Base-by-base conservation (phyloP, 1,140 invertebrate genomes). In the Brachionus sp. region DNA sequence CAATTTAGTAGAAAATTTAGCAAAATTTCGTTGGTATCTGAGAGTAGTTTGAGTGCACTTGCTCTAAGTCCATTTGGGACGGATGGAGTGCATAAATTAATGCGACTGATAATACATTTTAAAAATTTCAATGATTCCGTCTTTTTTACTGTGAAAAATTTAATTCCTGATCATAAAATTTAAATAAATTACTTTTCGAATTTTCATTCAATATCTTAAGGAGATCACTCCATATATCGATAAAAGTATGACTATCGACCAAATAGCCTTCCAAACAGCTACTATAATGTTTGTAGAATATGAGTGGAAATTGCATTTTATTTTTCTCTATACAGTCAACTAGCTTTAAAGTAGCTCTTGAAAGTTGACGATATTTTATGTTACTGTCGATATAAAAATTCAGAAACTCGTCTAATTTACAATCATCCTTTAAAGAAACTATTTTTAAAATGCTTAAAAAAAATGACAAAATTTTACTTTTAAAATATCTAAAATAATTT, bases 321-420 rank as follows among this genome's bases (percentile, higher is more conserved):
- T 75, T 75, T 29, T 19, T 25, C 7, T 46, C 44, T 3, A 46
- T 25, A 12, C 39, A 23, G 12, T 75, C 70, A 23, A 75, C 23
- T 19, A 75, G 19, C 19, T 16, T 75, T 25, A 46, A 46, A 19
- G 70, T 75, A 12, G 42, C 37, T 29, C 39, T 44, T 23, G 70
- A 44, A 46, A 75, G 29, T 29, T 75, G 70, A 13, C 70, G 39
- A 46, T 75, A 75, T 46, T 75, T 75, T 13, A 75, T 46, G 12
- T 75, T 75, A 12, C 9, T 44, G n/a, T 75, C 42, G 7, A 75
- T 12, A 75, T 46, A 75, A 25, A 75, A 75, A 75, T 46, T 75
- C 7, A 75, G 25, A 46, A 75, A 75, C 23, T 75, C 70, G 0
- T 5, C 25, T 33, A 75, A 46, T 25, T 75, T 46, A 0, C 19